phyloP scores from a whole-genome alignment of 2,888 invertebrate genomes.

The Celastrina argiolus region DNA sequence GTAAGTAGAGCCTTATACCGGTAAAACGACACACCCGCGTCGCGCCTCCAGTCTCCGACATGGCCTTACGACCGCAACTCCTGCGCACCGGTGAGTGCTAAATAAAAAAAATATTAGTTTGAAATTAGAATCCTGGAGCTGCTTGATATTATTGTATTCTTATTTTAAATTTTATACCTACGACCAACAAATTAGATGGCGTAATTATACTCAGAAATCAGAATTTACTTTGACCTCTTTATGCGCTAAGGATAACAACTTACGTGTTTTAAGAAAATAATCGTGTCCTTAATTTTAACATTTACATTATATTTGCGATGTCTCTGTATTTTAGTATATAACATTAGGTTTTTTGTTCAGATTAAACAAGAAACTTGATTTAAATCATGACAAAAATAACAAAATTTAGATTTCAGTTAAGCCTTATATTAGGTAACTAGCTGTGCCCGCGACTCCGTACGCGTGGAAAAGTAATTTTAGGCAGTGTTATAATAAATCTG shows the following conservation, averaged over 20 bases:
- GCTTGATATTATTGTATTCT: not conserved
- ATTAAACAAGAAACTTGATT: not conserved
- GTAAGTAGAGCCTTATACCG: slow-evolving; percentile 28
- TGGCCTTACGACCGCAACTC: slow-evolving; percentile 67
- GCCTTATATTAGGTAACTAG: not conserved
- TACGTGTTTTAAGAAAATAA: not conserved
- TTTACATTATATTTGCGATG: not conserved
- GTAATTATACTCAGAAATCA: too few relatives aligned
- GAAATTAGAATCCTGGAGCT: not conserved
- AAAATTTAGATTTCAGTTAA: not conserved
- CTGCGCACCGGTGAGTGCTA: slow-evolving; percentile 61
- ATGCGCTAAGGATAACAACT: not conserved
- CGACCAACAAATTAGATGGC: too few relatives aligned
- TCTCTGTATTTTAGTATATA: too few relatives aligned
- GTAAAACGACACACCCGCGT: slow-evolving; percentile 38
- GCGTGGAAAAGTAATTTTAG: too few relatives aligned
- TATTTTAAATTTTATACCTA: too few relatives aligned
- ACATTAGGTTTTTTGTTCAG: too few relatives aligned
- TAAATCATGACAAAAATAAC: not conserved
- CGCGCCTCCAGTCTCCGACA: slow-evolving; percentile 63
- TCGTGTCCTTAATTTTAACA: not conserved
- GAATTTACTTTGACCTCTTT: not conserved
- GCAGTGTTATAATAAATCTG: too few relatives aligned
- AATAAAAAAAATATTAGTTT: not conserved
- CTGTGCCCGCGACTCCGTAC: too few relatives aligned